Conservation (phyloP, 2,888 invertebrate genomes). For the Lamellibrachia columna region DNA sequence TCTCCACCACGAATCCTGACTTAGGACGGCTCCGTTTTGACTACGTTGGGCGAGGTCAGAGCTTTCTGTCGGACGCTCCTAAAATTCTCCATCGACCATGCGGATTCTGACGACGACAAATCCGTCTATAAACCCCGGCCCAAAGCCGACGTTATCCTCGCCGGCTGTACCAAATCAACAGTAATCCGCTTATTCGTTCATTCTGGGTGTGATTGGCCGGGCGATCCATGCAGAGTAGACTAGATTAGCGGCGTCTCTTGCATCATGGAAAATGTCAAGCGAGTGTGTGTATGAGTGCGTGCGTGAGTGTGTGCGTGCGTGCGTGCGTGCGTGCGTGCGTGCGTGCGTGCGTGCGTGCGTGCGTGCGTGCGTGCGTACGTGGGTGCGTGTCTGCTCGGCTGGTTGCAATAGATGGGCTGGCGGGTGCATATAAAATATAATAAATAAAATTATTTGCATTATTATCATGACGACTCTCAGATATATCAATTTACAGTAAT, state of each 20-base stretch:
- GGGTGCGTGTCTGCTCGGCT: not conserved
- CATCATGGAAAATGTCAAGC: not conserved
- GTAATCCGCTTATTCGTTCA: not conserved
- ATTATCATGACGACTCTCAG: too few species aligned
- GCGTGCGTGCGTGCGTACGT: not conserved
- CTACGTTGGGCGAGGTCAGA: not conserved
- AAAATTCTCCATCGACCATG: not conserved
- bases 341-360: not conserved
- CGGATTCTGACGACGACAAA: not conserved
- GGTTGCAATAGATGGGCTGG: not conserved
- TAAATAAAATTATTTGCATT: too few species aligned
- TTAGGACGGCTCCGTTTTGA: too few species aligned
- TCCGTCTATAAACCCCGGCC: not conserved
- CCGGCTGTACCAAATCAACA: not conserved
- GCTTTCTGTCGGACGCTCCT: not conserved
- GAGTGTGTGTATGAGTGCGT: not conserved
- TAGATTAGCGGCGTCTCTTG: not conserved
- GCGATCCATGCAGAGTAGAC: not conserved
- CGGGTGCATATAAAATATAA: too few species aligned
- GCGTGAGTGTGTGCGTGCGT: not conserved
- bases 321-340: not conserved
- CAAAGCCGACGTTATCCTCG: not conserved
- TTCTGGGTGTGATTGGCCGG: not conserved
- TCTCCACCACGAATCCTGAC: too few species aligned
- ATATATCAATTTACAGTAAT: too few species aligned